A percentile compares a stretch with the other conserved stretches of the same genome.
Conservation (phyloP, 2,113 vertebrate genomes). For the Pollachius pollachius region DNA sequence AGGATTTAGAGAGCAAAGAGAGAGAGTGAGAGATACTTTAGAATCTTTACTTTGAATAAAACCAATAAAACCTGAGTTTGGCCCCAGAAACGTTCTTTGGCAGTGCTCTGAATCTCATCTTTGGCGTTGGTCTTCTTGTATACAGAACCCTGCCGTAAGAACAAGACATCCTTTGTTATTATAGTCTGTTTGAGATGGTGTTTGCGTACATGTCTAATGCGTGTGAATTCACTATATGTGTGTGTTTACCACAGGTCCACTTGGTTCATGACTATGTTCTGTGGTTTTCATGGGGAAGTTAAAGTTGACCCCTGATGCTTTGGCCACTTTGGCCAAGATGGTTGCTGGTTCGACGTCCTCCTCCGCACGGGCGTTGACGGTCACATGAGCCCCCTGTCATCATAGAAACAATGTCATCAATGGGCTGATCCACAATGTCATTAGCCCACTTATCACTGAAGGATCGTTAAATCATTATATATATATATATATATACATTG, state of each 20-base stretch:
- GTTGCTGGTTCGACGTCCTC: slow-evolving; percentile 88
- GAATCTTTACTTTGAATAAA: too few relatives aligned
- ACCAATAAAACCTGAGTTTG: slow-evolving; percentile 79
- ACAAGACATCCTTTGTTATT: slow-evolving; percentile 1
- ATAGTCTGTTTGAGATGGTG: background rate
- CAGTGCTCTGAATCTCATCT: slow-evolving; percentile 84
- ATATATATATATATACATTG: background rate
- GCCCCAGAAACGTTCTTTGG: slow-evolving; percentile 89
- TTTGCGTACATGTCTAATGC: background rate
- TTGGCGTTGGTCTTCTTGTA: slow-evolving; percentile 86
- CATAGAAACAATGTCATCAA: slow-evolving; percentile 13
- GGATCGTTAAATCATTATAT: background rate
- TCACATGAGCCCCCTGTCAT: slow-evolving; percentile 87
- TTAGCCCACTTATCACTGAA: background rate
- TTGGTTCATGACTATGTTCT: slow-evolving; percentile 74
- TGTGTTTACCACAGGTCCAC: slow-evolving; percentile 85
- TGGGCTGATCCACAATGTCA: background rate
- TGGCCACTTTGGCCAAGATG: slow-evolving; percentile 87
- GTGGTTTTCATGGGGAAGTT: slow-evolving; percentile 77
- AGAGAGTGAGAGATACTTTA: too few relatives aligned
- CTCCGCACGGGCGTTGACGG: slow-evolving; percentile 87
- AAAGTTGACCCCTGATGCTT: slow-evolving; percentile 88
- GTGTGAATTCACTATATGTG: background rate
- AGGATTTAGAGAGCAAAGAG: too few relatives aligned
- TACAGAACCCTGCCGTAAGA: slow-evolving; percentile 80